Conservation (phyloP, 2,797 vertebrate species). For the Bryconaethiops microstoma region DNA sequence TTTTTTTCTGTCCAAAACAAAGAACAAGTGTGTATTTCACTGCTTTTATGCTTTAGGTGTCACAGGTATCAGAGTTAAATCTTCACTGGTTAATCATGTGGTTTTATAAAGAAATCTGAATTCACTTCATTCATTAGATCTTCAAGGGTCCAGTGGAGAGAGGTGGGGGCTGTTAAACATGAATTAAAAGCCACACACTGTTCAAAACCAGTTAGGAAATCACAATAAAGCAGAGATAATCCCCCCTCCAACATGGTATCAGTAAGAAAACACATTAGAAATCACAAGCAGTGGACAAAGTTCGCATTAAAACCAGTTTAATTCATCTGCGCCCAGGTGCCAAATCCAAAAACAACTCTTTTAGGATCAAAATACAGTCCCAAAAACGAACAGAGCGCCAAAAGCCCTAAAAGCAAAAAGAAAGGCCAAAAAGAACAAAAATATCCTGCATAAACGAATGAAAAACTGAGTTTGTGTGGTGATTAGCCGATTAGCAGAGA, state of each 20-base stretch:
- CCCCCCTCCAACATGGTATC: not conserved
- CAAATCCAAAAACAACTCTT: not conserved
- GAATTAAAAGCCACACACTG: not conserved
- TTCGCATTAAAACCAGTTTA: slow-evolving; percentile 21
- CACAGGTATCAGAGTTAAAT: too few species aligned
- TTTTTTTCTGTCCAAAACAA: too few species aligned
- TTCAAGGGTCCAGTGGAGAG: too few species aligned
- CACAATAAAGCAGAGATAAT: not conserved
- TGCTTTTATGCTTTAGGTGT: too few species aligned
- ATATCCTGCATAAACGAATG: not conserved
- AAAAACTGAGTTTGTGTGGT: too few species aligned
- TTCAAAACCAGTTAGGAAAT: not conserved
- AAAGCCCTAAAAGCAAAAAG: slow-evolving; percentile 14
- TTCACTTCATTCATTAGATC: too few species aligned
- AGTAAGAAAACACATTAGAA: not conserved
- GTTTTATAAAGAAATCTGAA: too few species aligned
- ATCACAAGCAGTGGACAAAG: slow-evolving; percentile 4
- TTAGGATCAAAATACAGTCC: not conserved
- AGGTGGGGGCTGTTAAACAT: not conserved
- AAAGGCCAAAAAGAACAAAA: not conserved
- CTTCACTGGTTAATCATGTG: too few species aligned
- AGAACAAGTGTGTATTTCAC: too few species aligned
- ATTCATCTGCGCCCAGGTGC: not conserved
- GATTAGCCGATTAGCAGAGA: too few species aligned
- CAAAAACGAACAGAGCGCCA: not conserved